Evolutionary conservation across 2,888 invertebrate genomes (phyloP), one percentile per base, ranked within the genome.

Genomic region (Mythimna ferrago): DNA sequence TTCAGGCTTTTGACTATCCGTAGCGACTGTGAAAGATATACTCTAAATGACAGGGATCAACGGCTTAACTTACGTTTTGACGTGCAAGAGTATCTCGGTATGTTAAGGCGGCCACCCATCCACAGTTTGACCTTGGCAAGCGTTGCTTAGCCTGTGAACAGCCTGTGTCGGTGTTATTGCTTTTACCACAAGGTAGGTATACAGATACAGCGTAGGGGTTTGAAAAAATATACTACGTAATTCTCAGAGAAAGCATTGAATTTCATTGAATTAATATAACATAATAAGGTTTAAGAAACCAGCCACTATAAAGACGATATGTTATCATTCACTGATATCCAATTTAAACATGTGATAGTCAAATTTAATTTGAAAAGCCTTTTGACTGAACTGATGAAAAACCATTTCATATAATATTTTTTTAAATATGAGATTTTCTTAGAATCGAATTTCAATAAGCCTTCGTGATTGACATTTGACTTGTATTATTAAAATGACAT

Each of bases 311-410:
- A 0, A 41, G 19, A 21, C 21, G 19, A 41, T 56, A n/a, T 57
- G 9, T 21, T n/a, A 53, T 53, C 16, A 56, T 21, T 21, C 35
- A 48, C 19, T 21, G 32, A 57, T 38, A 48, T 63, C 44, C 35
- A 62, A 64, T 58, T 32, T 51, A 56, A 64, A 64, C 6, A 64
- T 51, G 10, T 66, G 32, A 32, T 21, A 56, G 21, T 66, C 48
- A 48, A 58, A 63, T 66, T 63, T 53, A 57, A 26, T 26, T 26
- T 26, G 26, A 26, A 26, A 35, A 70, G 35, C 44, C 41, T 6
- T 60, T 73, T 61, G 21, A 57, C 16, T 38, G 38, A 71, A 67
- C 32, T 44, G 41, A 80, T 58, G 26, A 58, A 67, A 67, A 67
- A 1, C 32, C 1, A 44, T 66, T 70, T 70, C 32, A 51, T 57